Base-by-base conservation (phyloP, 2,888 invertebrate species). In the Agrotis ipsilon region DNA sequence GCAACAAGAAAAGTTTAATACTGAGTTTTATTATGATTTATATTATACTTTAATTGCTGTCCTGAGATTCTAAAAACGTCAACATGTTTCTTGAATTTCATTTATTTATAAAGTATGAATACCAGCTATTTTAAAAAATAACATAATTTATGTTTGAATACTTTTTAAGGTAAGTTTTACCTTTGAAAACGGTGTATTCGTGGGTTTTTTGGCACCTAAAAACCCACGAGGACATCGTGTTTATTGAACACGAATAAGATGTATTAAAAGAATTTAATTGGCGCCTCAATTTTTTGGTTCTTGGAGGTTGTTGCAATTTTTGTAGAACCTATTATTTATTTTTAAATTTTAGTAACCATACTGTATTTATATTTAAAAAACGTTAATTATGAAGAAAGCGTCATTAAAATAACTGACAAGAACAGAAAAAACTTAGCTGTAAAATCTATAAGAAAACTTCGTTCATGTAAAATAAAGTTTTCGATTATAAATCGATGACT, bases 1-100 rank as follows among this genome's bases (percentile, higher is more conserved):
- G 78, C 80, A 89, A 90, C 86, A 89, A 90, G 88, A 88, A 91
- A 93, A 92, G 87, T 92, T 92, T 81, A 49, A 49, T 60, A 54
- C 63, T 72, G 79, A 88, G 85, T 83, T 88, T 86, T 87, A 83
- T 81, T 76, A 81, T 72, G 84, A 87, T 80, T 89, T 89, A 88
- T 86, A 87, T 85, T 83, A 84, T 78, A 84, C 83, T 86, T 86
- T 85, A 86, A 88, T 82, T 86, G 82, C 79, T 76, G 78, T 84
- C 13, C 18, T n/a, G 19, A 71, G 27, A 52, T 71, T 32, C 58
- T 45, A 48, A 78, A 52, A 45, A 49, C 5, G 13, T 48, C 27
- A 43, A 68, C 57, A 48, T 27, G 0, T 43, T 39, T 18, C n/a
- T 58, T 18, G 43, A 27, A 43, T 52, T 19, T 19, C 1, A 39